Evolutionary conservation across 2,888 invertebrate genomes (phyloP).

Genomic region (Drosophila maculinotata): DNA sequence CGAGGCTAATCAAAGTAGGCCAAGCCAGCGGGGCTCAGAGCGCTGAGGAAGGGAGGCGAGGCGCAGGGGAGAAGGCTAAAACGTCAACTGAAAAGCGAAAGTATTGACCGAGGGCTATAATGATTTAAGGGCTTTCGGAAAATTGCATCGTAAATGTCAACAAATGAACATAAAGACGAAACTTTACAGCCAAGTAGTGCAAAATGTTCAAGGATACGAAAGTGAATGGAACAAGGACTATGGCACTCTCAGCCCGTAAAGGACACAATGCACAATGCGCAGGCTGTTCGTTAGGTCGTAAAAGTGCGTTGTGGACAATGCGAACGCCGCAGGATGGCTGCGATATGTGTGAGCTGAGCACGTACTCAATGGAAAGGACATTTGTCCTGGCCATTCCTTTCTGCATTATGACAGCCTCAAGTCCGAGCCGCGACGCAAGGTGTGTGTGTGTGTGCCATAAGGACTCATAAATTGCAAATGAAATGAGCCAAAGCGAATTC

Average conservation of each 20-base stretch:
- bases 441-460: conserved; percentile 63
- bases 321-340: conserved; percentile 49
- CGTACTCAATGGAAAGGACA: conserved; percentile 61
- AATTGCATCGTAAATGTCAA: conserved; percentile 74
- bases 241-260: conserved; percentile 20
- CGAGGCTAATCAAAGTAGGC: conserved; percentile 73
- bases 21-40: conserved; percentile 23
- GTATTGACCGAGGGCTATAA: conserved; percentile 46
- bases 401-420: conserved; percentile 68
- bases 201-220: conserved; percentile 37
- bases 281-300: conserved; percentile 73
- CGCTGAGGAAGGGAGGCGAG: too few species aligned
- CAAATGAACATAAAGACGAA: conserved; percentile 39
- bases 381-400: conserved; percentile 23
- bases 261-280: conserved; percentile 51
- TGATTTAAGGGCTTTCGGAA: conserved; percentile 63
- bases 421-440: conserved; percentile 53
- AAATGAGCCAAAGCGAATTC: conserved; percentile 83
- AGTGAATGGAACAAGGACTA: conserved; percentile 44
- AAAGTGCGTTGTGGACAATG: conserved; percentile 64
- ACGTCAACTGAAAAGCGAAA: conserved; percentile 41
- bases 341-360: conserved; percentile 42
- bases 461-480: conserved; percentile 82
- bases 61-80: conserved; percentile 3
- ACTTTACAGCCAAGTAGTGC: conserved; percentile 34